Conservation (phyloP, 2,797 vertebrate genomes). For the Rousettus madagascariensis region DNA sequence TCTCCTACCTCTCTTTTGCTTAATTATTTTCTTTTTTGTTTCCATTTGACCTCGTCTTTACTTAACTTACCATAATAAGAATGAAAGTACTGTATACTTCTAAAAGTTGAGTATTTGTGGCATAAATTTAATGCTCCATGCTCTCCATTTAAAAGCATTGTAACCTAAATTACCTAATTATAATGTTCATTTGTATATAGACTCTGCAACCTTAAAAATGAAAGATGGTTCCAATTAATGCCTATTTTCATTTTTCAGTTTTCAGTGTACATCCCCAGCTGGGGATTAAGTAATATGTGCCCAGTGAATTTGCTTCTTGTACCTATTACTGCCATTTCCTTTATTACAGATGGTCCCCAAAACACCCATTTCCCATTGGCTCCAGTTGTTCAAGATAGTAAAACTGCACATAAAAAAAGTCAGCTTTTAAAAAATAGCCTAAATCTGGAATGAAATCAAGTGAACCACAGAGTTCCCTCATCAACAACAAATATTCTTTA, state of each 20-base stretch:
- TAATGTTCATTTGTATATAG: background rate
- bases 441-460: constrained; percentile 56
- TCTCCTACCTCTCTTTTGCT: background rate
- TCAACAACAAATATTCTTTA: constrained; percentile 20
- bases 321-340: constrained; percentile 9
- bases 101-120: background rate
- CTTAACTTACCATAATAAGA: background rate
- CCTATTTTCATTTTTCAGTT: background rate
- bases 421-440: constrained; percentile 33
- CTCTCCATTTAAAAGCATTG: constrained; percentile 20
- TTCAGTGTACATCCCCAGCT: background rate
- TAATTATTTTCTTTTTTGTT: background rate
- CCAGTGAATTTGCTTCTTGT: background rate
- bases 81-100: background rate
- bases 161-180: background rate
- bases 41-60: background rate
- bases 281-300: background rate
- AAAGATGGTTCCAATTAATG: background rate
- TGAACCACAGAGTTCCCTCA: background rate
- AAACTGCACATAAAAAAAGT: constrained; percentile 53
- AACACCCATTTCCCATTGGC: constrained; percentile 46
- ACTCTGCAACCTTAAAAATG: constrained; percentile 25
- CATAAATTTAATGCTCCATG: constrained; percentile 15
- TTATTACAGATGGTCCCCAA: constrained; percentile 20
- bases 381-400: constrained; percentile 53